Base-by-base conservation (phyloP, 2,113 vertebrate genomes). In the Bucco capensis region DNA sequence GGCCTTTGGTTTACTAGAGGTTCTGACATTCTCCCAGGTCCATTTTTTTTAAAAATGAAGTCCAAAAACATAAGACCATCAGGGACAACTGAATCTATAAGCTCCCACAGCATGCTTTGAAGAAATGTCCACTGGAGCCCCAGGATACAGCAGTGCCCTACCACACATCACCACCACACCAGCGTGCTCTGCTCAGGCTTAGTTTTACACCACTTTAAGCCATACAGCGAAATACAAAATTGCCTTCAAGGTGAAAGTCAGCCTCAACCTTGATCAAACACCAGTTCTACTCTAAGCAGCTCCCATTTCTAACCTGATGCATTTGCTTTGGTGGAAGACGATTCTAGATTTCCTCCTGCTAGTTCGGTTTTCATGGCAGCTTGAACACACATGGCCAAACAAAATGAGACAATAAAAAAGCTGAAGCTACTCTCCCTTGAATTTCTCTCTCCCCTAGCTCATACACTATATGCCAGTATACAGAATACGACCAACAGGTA, bases 81-180 rank as follows among this genome's bases (percentile, higher is more conserved):
- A 38, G 0, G 1, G 33, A 49, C 28, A 74, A 38, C 5, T 3
- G 35, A 88, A 74, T 12, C 10, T 7, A 4, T 1, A 21, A 71
- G 57, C 21, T 71, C 62, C 19, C 44, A 33, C 30, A 58, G 51
- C 28, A 50, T 2, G 4, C 44, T 9, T 10, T 7, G 38, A 65
- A 28, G 25, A 57, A 47, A n/a, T 15, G n/a, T 31, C 24, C 40
- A 10, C 19, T 5, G 5, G 24, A 44, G 35, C 3, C 22, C 23
- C 3, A 2, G 14, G 9, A 46, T 38, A n/a, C 33, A 70, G 50
- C 33, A 51, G 16, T 4, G 35, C 7, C 62, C 19, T 19, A 23
- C 2, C 0, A 14, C 2, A 5, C 15, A 11, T 6, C 74, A 57
- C 9, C 74, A 57, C 9, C 33, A 18, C 4, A 4, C 13, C 3